Base-by-base conservation (phyloP, 2,797 vertebrate genomes). In the Melanotaenia trifasciata region DNA sequence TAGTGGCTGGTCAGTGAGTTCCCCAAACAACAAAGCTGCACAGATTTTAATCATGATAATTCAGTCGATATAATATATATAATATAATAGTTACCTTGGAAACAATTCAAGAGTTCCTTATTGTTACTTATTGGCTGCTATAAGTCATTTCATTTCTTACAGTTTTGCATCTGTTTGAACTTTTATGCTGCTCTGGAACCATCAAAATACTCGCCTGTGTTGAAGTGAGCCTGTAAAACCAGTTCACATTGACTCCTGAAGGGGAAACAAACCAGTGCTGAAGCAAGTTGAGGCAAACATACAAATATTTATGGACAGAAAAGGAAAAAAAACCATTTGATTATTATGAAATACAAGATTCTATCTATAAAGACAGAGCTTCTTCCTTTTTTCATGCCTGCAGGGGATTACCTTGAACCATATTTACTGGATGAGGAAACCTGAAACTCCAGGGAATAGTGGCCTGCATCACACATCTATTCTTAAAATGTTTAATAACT, bases 191-290 rank as follows among this genome's bases (percentile, higher is more conserved):
- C 35, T 59, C 28, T 56, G 62, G 20, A 74, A 47, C 75, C 43
- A 22, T 36, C 7, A 57, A 76, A 63, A 61, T 58, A 32, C 22
- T 74, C 16, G 26, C 40, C 60, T 56, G 60, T 22, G 61, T 58
- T 57, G 40, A 45, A n/a, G 26, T 1, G 30, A 90, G 71, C 91
- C 78, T 84, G 93, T 73, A 80, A 80, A 92, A 93, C 93, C 87
- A 81, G 94, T 90, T 93, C 65, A 32, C 8, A 20, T 6, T 30
- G 26, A 74, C 63, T 57, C 79, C 70, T 53, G 10, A 82, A 70
- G 76, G 73, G 72, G 50, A 71, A 81, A 67, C 72, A 70, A 47
- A 40, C 38, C 2, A 1, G 36, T 3, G 63, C 69, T 45, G 68
- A 64, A 89, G 86, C 89, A 32, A 82, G 93, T 92, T 74, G 45